These are phyloP conservation scores for Cotesia glomerata DNA, from an alignment of 1,140 invertebrate species.

Conservation along the genomic window DNA sequence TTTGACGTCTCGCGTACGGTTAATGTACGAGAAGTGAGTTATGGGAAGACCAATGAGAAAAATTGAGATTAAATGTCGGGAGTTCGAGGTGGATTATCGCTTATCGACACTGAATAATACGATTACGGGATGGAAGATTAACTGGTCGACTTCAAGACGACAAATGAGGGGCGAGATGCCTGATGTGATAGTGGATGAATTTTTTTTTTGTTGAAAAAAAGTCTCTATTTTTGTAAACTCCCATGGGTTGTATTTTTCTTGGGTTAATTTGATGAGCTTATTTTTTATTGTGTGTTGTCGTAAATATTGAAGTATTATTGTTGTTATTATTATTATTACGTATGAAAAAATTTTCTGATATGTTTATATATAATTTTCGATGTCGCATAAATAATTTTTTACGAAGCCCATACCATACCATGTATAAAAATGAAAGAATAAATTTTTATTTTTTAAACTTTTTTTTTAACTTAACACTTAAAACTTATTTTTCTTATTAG, in stretches of 20 bases:
- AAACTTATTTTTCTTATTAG: too few species aligned
- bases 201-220: background rate
- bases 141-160: conserved; percentile 17
- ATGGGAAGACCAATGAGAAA: background rate
- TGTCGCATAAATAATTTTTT: too few species aligned
- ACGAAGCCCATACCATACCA: too few species aligned
- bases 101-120: conserved; percentile 38
- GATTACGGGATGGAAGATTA: conserved; percentile 32
- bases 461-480: too few species aligned
- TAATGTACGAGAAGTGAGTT: conserved; percentile 5
- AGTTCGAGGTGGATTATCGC: conserved; percentile 9
- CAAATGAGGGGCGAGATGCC: conserved; percentile 17
- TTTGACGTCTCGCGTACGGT: conserved; percentile 38
- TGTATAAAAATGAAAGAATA: too few species aligned
- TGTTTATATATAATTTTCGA: too few species aligned
- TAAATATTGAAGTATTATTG: too few species aligned
- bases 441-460: too few species aligned
- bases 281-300: background rate
- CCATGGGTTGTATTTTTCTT: background rate
- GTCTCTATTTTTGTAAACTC: background rate
- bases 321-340: too few species aligned
- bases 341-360: too few species aligned
- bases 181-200: conserved; percentile 3
- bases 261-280: background rate
- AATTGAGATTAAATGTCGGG: conserved; percentile 26